Base-by-base conservation (phyloP, 2,797 vertebrate genomes). In the Phataginus tricuspis region DNA sequence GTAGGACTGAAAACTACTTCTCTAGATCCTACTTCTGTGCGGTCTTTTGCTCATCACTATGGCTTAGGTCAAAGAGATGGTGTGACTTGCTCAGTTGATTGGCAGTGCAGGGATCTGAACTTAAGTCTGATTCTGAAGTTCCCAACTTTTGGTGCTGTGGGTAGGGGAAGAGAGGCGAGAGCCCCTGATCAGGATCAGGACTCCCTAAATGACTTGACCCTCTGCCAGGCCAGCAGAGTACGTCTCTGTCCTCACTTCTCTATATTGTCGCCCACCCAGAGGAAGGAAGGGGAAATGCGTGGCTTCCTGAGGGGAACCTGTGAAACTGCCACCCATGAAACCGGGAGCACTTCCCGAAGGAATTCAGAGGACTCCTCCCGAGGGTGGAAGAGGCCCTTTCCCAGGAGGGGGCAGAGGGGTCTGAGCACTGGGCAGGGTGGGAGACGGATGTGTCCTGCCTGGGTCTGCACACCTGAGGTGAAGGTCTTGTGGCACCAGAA, bases 401-500 rank as follows among this genome's bases (percentile, higher is more conserved):
- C 89, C 55, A 74, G 59, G 29, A 77, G 11, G 2, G 53, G 16
- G 55, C 34, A 1, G 57, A 72, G 45, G 25, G 31, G 15, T 39
- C 75, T 55, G 37, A 89, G 34, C 13, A 15, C 1, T 16, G 29
- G 39, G 11, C 8, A 9, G 8, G 31, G 19, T 19, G 2, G 71
- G 51, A 29, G 59, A 7, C 6, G 31, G 61, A 57, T 57, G 29
- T 13, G 74, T 78, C 27, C 64, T 37, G 53, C 16, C 45, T n/a
- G 21, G 29, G 3, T 63, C 77, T 71, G 57, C 95, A 29, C 72
- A 98, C 98, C 97, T 86, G 93, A 82, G 23, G 86, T 95, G 25
- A 95, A 75, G 27, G 95, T 98, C 92, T 97, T 97, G 59, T 98
- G 96, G 78, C 97, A 98, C 97, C 96, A 98, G 77, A 98, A 98